Evolutionary conservation across 2,113 vertebrate species (phyloP), one percentile per base, ranked within the genome.

Genomic region (Tyto alba): DNA sequence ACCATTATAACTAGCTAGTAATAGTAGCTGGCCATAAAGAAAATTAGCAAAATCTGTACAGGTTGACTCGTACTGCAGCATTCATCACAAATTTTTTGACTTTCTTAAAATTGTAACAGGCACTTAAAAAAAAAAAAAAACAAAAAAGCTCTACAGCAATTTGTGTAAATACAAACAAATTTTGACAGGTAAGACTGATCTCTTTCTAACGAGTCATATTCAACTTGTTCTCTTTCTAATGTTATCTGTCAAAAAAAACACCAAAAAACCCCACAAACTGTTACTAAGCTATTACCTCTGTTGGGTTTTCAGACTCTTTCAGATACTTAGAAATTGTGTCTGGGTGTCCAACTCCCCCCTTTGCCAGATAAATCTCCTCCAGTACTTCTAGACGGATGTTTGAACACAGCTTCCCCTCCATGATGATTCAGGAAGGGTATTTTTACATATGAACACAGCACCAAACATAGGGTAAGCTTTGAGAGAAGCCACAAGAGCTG

Each of bases 241-340:
- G 7, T 34, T 29, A 63, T 22, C 38, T 83, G 25, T 67, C 36
- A 77, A 76, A 62, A 53, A 13, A 10, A 17, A 23, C 13, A 73
- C 6, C 17, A 56, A 57, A 50, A 76, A 30, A 4, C 0, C 1
- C 0, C 1, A 10, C 26, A 50, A 40, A 32, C 14, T 6, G 3
- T 20, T 52, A 34, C 40, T 29, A 67, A 23, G 32, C 18, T 43
- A 18, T 29, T 64, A 66, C 38, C 76, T 77, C 30, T 52, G 13
- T 16, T 83, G 43, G 38, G 15, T 76, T 82, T 80, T 56, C 67
- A 60, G 18, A 75, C 17, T 66, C 36, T 36, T 68, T 66, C 5
- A 23, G 45, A n/a, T 13, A 63, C 25, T n/a, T 15, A 21, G 32
- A 78, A 85, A 67, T 13, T 27, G 27, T 53, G 41, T 22, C 36